Evolutionary conservation across 2,888 invertebrate species (phyloP), one percentile per base, ranked within the genome.

Genomic region (Drosophila heteroneura): DNA sequence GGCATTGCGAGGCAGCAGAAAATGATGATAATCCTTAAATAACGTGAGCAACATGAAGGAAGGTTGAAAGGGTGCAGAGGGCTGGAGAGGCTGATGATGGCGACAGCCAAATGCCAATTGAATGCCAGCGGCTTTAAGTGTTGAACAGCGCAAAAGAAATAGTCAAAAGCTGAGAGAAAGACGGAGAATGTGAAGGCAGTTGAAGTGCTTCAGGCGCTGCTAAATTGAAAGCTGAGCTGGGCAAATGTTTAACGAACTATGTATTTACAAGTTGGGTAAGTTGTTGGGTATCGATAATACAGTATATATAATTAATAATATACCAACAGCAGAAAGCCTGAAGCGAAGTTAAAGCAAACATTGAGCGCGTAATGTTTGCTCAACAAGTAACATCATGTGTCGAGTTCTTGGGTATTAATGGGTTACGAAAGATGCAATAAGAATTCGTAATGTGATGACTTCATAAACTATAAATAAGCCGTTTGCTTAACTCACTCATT

Each of bases 1-100:
- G 86, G 84, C 82, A 80, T 76, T 81, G 76, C 89, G 72, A 83
- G 79, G 86, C 85, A 77, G 80, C 81, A 83, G 75, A 83, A 85
- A 89, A 82, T 89, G 83, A 82, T 89, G 89, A 84, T 90, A 89
- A 90, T 90, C 90, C 89, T 82, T 81, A 88, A 90, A 87, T 77
- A 85, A 83, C 80, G 77, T 76, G 80, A 65, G 65, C 81, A 74
- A 74, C 62, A 66, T 51, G 70, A 63, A 70, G 57, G 49, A 57
- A 58, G 51, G 61, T 32, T 37, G 57, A n/a, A 51, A 33, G 58
- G 60, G 26, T 39, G 47, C 22, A 56, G 49, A 7, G 22, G 49
- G 44, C 56, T 30, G 19, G 14, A 32, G 61, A 58, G 54, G 52
- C 68, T 65, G 84, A 64, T 66, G 82, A 82, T 82, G 87, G 81